Percentiles rank a stretch among this genome's conserved stretches.
Conservation (phyloP, 92 coral and sea anemone species). For the Porites divaricata region DNA sequence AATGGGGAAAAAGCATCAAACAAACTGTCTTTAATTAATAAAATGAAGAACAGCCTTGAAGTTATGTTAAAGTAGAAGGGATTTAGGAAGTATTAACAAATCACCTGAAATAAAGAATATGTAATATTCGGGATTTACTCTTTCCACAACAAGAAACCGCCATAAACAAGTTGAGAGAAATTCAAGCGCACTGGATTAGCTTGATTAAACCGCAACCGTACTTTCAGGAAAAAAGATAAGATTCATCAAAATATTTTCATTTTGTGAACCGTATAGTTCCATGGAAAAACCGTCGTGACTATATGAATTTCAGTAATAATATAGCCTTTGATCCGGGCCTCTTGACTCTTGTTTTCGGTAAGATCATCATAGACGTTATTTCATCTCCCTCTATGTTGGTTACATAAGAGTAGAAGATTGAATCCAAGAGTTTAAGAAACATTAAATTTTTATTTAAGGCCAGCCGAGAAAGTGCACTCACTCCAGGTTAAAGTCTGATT, state of each 20-base stretch:
- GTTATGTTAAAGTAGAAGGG: neutral
- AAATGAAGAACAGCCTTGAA: no score
- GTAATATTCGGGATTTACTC: neutral
- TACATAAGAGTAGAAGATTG: neutral
- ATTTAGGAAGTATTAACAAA: conserved; percentile 1
- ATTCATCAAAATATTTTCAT: neutral
- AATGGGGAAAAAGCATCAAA: no score
- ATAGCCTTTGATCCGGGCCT: no score
- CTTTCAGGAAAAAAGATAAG: conserved; percentile 1
- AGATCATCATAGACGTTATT: neutral
- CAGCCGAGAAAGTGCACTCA: neutral
- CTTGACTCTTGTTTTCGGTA: neutral
- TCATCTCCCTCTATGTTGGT: neutral
- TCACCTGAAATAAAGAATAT: conserved; percentile 15
- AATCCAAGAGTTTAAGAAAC: neutral
- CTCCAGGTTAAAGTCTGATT: conserved; percentile 5
- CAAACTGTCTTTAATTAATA: no score
- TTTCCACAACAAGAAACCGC: conserved; percentile 1
- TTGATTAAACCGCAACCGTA: conserved; percentile 17
- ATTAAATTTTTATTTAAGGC: conserved; percentile 18
- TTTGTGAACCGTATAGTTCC: neutral
- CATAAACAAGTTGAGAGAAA: neutral
- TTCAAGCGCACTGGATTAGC: conserved; percentile 6
- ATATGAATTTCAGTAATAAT: no score
- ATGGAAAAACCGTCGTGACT: neutral